Evolutionary conservation across 2,888 invertebrate species (phyloP).

Genomic region (Tiphia femorata): DNA sequence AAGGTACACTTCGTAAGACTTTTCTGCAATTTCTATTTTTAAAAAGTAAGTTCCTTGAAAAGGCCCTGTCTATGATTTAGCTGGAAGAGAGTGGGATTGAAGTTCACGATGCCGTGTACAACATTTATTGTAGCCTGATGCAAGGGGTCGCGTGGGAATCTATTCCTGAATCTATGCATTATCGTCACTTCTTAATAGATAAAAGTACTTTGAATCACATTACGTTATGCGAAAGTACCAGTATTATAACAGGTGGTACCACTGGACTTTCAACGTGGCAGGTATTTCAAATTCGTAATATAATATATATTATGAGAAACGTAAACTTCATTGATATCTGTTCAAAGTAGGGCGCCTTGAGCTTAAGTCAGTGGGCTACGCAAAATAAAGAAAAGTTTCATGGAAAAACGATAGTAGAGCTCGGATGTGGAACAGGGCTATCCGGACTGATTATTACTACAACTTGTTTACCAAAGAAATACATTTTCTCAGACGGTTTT

Average conservation of each 20-base stretch:
- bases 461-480: slow-evolving; percentile 71
- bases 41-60: slow-evolving; percentile 3
- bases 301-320: slow-evolving; percentile 2
- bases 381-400: slow-evolving; percentile 71
- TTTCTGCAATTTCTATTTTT: neutral
- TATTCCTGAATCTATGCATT: slow-evolving; percentile 68
- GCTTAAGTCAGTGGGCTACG: slow-evolving; percentile 80
- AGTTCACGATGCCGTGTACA: slow-evolving; percentile 78
- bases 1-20: slow-evolving; percentile 46
- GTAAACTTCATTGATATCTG: slow-evolving; percentile 5
- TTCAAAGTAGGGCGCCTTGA: slow-evolving; percentile 75
- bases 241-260: slow-evolving; percentile 82
- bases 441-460: slow-evolving; percentile 76
- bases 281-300: slow-evolving; percentile 64
- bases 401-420: slow-evolving; percentile 76
- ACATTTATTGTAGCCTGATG: slow-evolving; percentile 72
- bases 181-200: slow-evolving; percentile 75
- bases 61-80: slow-evolving; percentile 32
- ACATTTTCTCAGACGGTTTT: slow-evolving; percentile 81
- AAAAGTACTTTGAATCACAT: slow-evolving; percentile 66
- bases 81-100: slow-evolving; percentile 73
- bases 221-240: slow-evolving; percentile 78
- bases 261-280: slow-evolving; percentile 87
- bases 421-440: slow-evolving; percentile 84
- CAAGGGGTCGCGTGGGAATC: no score